These are phyloP conservation scores for Egretta garzetta DNA, from an alignment of 2,113 vertebrate species.

Conservation along the genomic window DNA sequence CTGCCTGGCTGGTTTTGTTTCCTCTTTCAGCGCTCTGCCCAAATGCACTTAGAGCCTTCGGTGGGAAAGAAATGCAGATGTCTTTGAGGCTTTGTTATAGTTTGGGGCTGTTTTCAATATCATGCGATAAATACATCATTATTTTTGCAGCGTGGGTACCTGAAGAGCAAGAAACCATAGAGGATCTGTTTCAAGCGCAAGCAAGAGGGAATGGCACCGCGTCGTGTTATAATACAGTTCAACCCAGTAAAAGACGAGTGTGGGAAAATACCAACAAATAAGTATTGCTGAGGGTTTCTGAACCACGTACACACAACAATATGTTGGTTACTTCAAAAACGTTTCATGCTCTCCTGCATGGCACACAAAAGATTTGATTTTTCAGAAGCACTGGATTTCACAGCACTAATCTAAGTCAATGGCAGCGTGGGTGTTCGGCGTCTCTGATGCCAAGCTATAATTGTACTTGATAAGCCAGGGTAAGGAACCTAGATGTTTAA, in stretches of 20 bases:
- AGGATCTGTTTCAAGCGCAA: neutral
- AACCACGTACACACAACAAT: neutral
- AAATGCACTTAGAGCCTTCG: neutral
- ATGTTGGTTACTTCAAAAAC: neutral
- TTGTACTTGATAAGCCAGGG: neutral
- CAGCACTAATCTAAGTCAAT: neutral
- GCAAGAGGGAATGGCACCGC: neutral
- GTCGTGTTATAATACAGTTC: neutral
- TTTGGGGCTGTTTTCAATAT: neutral
- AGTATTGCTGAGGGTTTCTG: neutral
- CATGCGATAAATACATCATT: neutral
- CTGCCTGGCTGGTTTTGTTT: neutral
- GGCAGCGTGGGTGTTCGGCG: neutral
- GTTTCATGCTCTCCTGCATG: neutral
- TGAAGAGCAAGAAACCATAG: neutral
- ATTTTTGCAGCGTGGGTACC: neutral
- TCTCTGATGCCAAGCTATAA: neutral
- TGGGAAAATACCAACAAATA: neutral
- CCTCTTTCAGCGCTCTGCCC: neutral
- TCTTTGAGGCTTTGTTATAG: neutral
- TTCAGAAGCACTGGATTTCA: neutral
- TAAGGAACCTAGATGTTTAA: slow-evolving; percentile 12
- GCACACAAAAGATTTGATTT: neutral
- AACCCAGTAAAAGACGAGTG: neutral
- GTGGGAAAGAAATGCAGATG: neutral